Evolutionary conservation across 2,797 vertebrate genomes (phyloP).

Genomic region (Spondyliosoma cantharus): DNA sequence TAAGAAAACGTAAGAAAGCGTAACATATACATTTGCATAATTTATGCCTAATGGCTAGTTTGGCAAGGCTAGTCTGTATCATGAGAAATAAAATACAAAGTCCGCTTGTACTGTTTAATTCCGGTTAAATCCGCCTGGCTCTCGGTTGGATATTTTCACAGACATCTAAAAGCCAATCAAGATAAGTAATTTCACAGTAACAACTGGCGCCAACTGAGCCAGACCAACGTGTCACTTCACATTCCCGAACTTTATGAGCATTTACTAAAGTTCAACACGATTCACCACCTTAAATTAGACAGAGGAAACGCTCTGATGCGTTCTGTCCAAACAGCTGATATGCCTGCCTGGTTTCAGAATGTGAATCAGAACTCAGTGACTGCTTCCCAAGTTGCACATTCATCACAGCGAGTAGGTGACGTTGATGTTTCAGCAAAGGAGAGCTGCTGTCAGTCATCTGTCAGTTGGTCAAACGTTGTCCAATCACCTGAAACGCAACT

Average conservation of each 20-base stretch:
- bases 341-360: background rate
- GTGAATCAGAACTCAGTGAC: background rate
- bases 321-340: background rate
- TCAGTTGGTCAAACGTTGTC: slow-evolving; percentile 10
- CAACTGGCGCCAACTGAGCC: too few relatives aligned
- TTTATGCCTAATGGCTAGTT: too few relatives aligned
- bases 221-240: too few relatives aligned
- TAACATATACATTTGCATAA: too few relatives aligned
- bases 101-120: too few relatives aligned
- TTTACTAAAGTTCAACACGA: background rate
- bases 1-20: too few relatives aligned
- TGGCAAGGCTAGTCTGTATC: too few relatives aligned
- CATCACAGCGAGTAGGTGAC: background rate
- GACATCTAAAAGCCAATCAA: too few relatives aligned
- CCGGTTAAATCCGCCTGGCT: too few relatives aligned
- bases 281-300: background rate
- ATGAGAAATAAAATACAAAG: too few relatives aligned
- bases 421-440: slow-evolving; percentile 2
- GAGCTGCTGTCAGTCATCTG: slow-evolving; percentile 29
- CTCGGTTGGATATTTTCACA: too few relatives aligned
- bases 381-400: background rate
- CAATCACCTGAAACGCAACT: slow-evolving; percentile 5
- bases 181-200: too few relatives aligned
- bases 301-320: background rate
- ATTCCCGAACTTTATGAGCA: background rate